Base-by-base conservation (phyloP, 2,797 vertebrate genomes). In the Muraenolepis orangiensis region DNA sequence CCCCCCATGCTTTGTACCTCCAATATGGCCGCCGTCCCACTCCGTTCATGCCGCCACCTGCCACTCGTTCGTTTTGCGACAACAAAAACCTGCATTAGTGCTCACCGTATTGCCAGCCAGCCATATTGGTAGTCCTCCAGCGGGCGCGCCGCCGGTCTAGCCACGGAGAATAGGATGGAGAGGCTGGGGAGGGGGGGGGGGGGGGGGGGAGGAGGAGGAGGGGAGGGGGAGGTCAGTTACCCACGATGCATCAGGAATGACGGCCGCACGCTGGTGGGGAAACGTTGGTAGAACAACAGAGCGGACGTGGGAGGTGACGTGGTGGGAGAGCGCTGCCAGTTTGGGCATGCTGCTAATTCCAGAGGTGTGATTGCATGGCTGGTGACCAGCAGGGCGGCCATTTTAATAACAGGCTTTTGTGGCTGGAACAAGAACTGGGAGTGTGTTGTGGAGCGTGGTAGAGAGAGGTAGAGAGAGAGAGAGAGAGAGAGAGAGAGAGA, bases 321-420 rank as follows among this genome's bases (percentile, higher is more conserved):
- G 51, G 6, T 16, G 51, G 80, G 86, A n/a, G 70, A 18, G 28
- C 73, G 77, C 82, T 86, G 87, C 80, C 82, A 84, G 81, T 74
- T 76, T 82, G 74, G 75, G 38, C 80, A 84, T 71, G 57, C 80
- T 75, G 82, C 90, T 91, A 86, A 89, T 90, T 88, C 85, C 82
- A 86, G 85, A 77, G 85, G 74, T 85, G 75, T 87, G 89, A 88
- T 88, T 80, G 82, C 83, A 80, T 81, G 84, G 69, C 68, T 74
- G 75, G 79, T 81, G 80, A 80, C 80, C 83, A 78, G 69, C 83
- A 78, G 69, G 73, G 85, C 86, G 87, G 36, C 36, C 36, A 38
- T 18, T 57, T 89, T 89, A 90, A 90, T 90, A 86, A 85, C 78
- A 83, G 84, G 82, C 76, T 81, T 38, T 78, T 74, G 74, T 84